Evolutionary conservation across 2,113 vertebrate species (phyloP), one percentile per base, ranked within the genome.

Genomic region (Nothoprocta pentlandii): DNA sequence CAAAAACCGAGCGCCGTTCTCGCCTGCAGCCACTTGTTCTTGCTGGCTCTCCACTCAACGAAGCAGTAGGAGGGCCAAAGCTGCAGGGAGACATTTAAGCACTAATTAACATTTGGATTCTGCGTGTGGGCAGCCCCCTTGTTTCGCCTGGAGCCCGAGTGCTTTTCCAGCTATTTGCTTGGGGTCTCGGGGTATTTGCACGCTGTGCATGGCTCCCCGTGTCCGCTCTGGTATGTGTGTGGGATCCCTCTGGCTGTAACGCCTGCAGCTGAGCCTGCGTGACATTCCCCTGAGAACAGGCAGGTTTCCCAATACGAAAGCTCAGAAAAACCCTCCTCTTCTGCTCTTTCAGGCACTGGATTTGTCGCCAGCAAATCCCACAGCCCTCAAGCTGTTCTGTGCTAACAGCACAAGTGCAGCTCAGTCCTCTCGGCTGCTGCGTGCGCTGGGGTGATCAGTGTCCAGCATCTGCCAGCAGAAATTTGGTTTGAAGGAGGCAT

Each of bases 91-190:
- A 87, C 79, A 89, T 82, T 95, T 81, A 85, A 95, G 81, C 75
- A 19, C 90, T 92, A 94, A 96, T 95, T 95, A 94, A 93, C 83
- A 90, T 90, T 62, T 94, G 94, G 84, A 81, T 94, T 89, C 77
- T 89, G 12, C 62, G 83, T 73, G 93, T 93, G 92, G 96, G 95
- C 78, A 93, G 93, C 74, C 74, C 54, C 26, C 11, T 76, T 89
- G 69, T 92, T 94, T 89, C 41, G 86, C 86, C 88, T 54, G 62
- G 66, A 92, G 90, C 85, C 86, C 69, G 85, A 87, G 14, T 89
- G 93, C 85, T 95, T 92, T 76, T 92, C 0, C 2, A 89, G 93
- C 73, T 89, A 90, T 77, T 95, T 95, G 71, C 88, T 82, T 74
- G 92, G 80, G 90, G 62, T 95, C 93, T 81, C 80, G 77, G 90